A percentile compares a stretch with the other conserved stretches of the same genome.
phyloP scores from a whole-genome alignment of 2,888 invertebrate genomes.

The Ceriagrion tenellum region DNA sequence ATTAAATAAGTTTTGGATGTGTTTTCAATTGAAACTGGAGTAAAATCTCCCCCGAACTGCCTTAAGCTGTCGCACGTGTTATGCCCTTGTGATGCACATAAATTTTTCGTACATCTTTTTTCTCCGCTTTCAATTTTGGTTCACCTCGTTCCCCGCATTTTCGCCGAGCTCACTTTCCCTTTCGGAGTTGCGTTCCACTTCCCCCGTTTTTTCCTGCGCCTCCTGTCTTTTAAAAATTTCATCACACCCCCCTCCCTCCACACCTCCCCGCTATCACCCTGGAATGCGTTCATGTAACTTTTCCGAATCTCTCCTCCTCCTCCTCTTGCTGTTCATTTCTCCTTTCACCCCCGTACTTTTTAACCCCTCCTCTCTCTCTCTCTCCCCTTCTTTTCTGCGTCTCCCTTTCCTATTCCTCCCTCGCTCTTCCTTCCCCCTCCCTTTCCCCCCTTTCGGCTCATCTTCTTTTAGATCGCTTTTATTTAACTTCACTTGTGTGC shows the following conservation, averaged over 20 bases:
- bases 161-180: background rate
- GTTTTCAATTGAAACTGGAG: too few relatives aligned
- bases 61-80: too few relatives aligned
- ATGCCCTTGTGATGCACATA: background rate
- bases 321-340: background rate
- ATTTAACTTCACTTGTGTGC: too few relatives aligned
- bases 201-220: background rate
- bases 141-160: background rate
- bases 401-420: background rate
- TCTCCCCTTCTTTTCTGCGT: too few relatives aligned
- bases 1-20: too few relatives aligned
- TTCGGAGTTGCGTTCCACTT: background rate
- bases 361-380: background rate
- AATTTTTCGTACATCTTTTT: background rate
- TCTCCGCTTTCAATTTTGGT: background rate
- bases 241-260: background rate
- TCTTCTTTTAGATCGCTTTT: too few relatives aligned
- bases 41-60: too few relatives aligned
- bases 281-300: background rate
- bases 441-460: background rate
- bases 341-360: background rate
- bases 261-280: too few relatives aligned
- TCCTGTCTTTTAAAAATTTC: background rate
- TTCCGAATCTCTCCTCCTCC: background rate
- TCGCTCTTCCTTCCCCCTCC: background rate